Evolutionary conservation across 2,113 vertebrate genomes (phyloP).

Genomic region (Hystrix cristata): DNA sequence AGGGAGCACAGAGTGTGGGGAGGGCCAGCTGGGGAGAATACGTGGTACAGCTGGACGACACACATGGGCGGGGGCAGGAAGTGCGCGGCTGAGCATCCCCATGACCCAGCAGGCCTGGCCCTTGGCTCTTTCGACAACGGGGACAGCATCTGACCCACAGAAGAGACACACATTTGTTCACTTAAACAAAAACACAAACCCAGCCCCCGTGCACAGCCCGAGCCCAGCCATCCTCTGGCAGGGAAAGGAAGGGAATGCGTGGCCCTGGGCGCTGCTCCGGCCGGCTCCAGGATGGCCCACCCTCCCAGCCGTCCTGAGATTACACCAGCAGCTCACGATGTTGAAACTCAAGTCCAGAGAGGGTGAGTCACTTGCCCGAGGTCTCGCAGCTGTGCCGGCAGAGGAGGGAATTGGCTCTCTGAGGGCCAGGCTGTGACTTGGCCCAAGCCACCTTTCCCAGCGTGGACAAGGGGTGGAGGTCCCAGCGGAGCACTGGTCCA

Average conservation of each 20-base stretch:
- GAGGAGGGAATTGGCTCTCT: background rate
- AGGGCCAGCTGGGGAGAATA: background rate
- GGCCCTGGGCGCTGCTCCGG: background rate
- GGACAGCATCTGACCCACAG: background rate
- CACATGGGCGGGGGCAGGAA: background rate
- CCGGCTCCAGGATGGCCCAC: rapidly evolving
- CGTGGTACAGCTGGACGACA: background rate
- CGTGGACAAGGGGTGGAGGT: background rate
- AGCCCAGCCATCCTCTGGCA: background rate
- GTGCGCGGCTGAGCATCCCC: background rate
- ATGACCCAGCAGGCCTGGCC: background rate
- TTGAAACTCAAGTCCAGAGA: background rate
- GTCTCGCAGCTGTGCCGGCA: background rate
- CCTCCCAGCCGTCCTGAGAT: background rate
- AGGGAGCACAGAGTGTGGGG: background rate
- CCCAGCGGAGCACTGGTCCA: background rate
- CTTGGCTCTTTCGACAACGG: background rate
- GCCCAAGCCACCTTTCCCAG: background rate
- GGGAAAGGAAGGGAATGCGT: background rate
- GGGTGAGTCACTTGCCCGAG: background rate
- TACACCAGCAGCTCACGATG: background rate
- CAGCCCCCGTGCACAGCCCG: rapidly evolving
- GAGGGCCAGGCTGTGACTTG: background rate
- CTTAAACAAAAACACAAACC: background rate
- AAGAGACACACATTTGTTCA: background rate